Evolutionary conservation across 2,113 vertebrate genomes (phyloP).

Genomic region (Oncorhynchus keta): DNA sequence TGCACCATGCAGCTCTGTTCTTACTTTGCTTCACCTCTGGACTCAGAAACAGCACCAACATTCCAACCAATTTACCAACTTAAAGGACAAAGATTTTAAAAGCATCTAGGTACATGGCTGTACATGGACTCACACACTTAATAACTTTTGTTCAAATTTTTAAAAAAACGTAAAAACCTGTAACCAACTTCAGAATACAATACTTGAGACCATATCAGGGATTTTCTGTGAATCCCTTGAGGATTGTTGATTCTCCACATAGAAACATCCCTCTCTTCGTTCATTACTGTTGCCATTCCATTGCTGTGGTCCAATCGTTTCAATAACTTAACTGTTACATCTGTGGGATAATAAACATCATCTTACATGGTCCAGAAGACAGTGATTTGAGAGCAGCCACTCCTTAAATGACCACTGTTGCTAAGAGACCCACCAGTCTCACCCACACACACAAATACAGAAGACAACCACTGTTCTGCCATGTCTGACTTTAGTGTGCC

Average conservation of each 20-base stretch:
- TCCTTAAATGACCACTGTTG: neutral
- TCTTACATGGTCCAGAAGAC: neutral
- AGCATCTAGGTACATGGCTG: neutral
- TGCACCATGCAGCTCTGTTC: slow-evolving; percentile 4
- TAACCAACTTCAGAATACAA: too few species aligned
- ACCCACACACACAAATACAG: neutral
- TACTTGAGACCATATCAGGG: too few species aligned
- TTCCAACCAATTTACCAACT: too few species aligned
- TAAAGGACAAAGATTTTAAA: neutral
- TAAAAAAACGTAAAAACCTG: too few species aligned
- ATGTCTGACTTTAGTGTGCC: neutral
- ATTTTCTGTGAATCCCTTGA: too few species aligned
- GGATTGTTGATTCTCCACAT: too few species aligned
- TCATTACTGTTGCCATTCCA: too few species aligned
- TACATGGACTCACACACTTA: too few species aligned
- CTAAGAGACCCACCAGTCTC: neutral
- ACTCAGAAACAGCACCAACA: neutral
- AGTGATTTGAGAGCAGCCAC: neutral
- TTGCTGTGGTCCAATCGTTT: too few species aligned
- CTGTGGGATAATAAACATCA: neutral
- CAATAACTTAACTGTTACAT: neutral
- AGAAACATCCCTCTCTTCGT: too few species aligned
- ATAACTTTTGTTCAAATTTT: too few species aligned
- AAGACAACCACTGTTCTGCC: neutral
- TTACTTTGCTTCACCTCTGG: neutral